Evolutionary conservation across 2,888 invertebrate genomes (phyloP).

Genomic region (Lissocephala sabroskyi): DNA sequence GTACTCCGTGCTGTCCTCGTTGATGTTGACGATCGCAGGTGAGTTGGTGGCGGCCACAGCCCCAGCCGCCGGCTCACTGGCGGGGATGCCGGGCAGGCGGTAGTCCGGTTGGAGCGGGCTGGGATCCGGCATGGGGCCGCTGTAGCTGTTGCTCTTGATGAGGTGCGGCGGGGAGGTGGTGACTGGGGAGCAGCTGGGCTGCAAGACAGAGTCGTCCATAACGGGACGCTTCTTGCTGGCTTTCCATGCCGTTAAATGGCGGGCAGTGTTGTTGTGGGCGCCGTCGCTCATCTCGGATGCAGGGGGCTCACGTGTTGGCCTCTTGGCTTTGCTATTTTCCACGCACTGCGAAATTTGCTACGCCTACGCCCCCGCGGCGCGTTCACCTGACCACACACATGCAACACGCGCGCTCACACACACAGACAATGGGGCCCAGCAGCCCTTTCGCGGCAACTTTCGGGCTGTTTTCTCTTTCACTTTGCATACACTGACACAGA

Average conservation of each 20-base stretch:
- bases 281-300: constrained; percentile 9
- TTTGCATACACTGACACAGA: too few relatives aligned
- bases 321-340: too few relatives aligned
- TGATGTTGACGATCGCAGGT: constrained; percentile 10
- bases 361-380: too few relatives aligned
- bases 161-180: constrained; percentile 25
- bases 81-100: neutral
- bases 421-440: neutral
- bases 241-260: constrained; percentile 10
- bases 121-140: constrained; percentile 25
- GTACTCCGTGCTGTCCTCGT: constrained; percentile 36
- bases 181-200: constrained; percentile 7
- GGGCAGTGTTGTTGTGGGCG: constrained; percentile 9
- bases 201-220: constrained; percentile 28
- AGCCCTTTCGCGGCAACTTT: constrained; percentile 2
- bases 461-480: constrained; percentile 11
- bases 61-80: constrained; percentile 8
- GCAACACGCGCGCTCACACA: neutral
- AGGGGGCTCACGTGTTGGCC: neutral
- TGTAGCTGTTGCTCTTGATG: constrained; percentile 56
- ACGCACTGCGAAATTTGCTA: too few relatives aligned
- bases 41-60: neutral
- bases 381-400: too few relatives aligned
- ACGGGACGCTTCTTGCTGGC: neutral
- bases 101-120: constrained; percentile 17